Evolutionary conservation across 2,888 invertebrate genomes (phyloP).

Genomic region (Hyalella azteca): DNA sequence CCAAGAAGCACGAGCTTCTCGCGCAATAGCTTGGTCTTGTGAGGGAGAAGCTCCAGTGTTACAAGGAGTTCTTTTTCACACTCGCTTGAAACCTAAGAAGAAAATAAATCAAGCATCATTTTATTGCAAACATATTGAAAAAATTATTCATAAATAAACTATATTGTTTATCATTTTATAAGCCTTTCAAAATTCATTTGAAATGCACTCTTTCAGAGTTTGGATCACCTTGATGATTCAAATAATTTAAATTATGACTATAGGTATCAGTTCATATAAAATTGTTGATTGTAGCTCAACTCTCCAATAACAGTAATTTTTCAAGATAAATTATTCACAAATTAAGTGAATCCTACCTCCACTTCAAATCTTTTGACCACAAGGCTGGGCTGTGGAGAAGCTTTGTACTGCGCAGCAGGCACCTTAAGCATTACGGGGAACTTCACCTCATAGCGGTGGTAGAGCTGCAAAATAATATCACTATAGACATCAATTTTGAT

Average conservation of each 20-base stretch:
- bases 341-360: not conserved
- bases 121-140: too few species aligned
- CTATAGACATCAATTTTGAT: not conserved
- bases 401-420: not conserved
- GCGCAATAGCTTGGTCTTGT: constrained; percentile 49
- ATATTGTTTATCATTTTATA: too few species aligned
- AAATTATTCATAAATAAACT: too few species aligned
- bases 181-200: too few species aligned
- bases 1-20: constrained; percentile 42
- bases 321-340: not conserved
- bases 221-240: too few species aligned
- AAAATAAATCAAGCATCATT: too few species aligned
- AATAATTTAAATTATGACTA: too few species aligned
- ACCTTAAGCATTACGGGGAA: not conserved
- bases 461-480: not conserved
- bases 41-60: constrained; percentile 40
- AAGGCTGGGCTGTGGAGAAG: constrained; percentile 12
- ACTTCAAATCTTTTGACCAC: not conserved
- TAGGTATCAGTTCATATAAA: too few species aligned
- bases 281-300: too few species aligned
- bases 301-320: not conserved
- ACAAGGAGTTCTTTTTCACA: constrained; percentile 9
- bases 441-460: constrained; percentile 17
- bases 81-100: not conserved
- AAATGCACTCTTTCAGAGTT: too few species aligned